Evolutionary conservation across 1,140 invertebrate genomes (phyloP).

Genomic region (Ostrea edulis): DNA sequence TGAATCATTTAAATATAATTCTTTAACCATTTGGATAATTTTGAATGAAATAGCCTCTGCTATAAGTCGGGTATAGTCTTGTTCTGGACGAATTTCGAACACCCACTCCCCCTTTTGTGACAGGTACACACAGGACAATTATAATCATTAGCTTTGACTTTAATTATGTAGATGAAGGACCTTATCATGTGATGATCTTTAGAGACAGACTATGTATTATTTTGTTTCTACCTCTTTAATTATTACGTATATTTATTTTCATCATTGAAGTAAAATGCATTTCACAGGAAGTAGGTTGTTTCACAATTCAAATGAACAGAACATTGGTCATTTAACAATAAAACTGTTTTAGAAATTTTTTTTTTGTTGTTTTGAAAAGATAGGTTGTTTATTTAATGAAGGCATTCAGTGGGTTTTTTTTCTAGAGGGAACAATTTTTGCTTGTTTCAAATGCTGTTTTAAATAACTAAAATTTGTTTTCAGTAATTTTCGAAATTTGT

Average conservation of each 20-base stretch:
- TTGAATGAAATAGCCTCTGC: too few species aligned
- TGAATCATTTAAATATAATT: too few species aligned
- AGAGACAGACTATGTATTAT: neutral
- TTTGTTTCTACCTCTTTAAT: slow-evolving; percentile 21
- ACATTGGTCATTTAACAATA: slow-evolving; percentile 10
- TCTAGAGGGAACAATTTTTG: slow-evolving; percentile 20
- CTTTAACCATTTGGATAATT: too few species aligned
- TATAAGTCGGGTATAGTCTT: too few species aligned
- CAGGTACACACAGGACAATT: too few species aligned
- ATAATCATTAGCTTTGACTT: too few species aligned
- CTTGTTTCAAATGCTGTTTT: neutral
- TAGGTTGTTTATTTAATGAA: slow-evolving; percentile 10
- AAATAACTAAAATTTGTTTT: neutral
- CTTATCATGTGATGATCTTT: neutral
- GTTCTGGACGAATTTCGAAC: too few species aligned
- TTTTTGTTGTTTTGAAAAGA: neutral
- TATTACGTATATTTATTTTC: slow-evolving; percentile 33
- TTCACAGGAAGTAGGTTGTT: slow-evolving; percentile 18
- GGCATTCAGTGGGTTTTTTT: neutral
- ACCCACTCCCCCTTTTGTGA: too few species aligned
- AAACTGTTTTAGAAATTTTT: neutral
- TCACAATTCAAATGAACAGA: neutral
- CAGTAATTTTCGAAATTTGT: neutral
- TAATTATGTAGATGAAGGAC: slow-evolving; percentile 7
- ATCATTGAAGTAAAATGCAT: neutral